phyloP scores from a whole-genome alignment of 2,113 vertebrate genomes.

The Riparia riparia region DNA sequence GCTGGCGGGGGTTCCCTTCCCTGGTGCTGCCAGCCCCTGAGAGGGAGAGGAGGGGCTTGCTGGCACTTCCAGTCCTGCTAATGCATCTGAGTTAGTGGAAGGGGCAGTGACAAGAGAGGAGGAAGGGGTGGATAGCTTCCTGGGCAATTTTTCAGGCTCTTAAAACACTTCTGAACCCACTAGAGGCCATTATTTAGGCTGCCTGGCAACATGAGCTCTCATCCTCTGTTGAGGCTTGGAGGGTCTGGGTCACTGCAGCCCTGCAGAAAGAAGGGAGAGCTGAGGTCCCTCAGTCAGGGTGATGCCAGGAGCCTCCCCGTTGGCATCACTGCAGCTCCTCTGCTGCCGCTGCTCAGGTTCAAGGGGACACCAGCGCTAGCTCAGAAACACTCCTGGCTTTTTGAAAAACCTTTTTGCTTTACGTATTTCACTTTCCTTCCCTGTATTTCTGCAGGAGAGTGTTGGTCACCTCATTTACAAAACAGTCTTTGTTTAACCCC shows the following conservation, averaged over 20 bases:
- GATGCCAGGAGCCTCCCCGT: background rate
- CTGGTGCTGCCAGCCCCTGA: background rate
- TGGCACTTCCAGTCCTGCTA: background rate
- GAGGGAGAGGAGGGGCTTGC: constrained; percentile 51
- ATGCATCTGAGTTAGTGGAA: background rate
- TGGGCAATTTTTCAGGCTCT: constrained; percentile 14
- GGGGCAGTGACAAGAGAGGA: background rate
- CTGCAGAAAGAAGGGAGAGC: background rate
- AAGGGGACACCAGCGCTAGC: background rate
- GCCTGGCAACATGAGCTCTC: constrained; percentile 13
- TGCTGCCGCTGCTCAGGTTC: background rate
- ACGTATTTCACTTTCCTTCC: background rate
- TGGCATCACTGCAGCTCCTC: background rate
- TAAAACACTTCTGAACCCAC: background rate
- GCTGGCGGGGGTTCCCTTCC: background rate
- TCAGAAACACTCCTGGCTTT: background rate
- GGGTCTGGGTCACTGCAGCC: background rate
- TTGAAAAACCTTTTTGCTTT: background rate
- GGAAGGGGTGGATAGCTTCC: background rate
- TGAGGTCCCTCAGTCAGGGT: background rate
- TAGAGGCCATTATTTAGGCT: constrained; percentile 26
- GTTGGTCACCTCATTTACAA: background rate
- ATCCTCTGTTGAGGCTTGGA: background rate
- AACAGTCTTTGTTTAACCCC: background rate
- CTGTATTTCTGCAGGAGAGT: background rate